A percentile compares a stretch with the other conserved stretches of the same genome.
Conservation (phyloP, 2,888 invertebrate species). For the Nomada fucata region DNA sequence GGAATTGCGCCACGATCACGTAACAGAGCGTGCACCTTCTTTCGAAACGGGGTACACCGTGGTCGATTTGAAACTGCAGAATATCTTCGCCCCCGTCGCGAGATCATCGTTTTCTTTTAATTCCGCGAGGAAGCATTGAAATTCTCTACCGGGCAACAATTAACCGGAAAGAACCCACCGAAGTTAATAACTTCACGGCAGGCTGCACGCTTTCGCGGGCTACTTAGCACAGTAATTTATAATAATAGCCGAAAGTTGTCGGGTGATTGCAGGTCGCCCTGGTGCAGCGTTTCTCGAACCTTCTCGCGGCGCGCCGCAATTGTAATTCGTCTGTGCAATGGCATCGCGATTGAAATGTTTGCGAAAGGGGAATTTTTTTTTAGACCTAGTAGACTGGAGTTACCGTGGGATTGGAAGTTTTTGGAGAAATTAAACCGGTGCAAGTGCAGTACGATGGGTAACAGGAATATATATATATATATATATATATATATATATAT, state of each 20-base stretch:
- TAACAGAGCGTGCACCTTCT: slow-evolving; percentile 20
- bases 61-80: not conserved
- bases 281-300: no score
- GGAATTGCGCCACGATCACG: slow-evolving; percentile 43
- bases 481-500: no score
- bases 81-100: not conserved
- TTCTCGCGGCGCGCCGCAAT: no score
- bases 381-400: no score
- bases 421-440: no score
- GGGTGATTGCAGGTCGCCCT: no score
- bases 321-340: no score
- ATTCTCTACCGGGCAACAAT: not conserved
- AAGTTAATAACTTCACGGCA: not conserved
- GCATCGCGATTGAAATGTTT: no score
- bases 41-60: slow-evolving; percentile 5
- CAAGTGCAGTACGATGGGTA: no score
- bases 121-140: slow-evolving; percentile 5
- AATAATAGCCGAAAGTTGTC: slow-evolving; percentile 2
- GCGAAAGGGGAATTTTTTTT: no score
- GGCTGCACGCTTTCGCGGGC: not conserved
- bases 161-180: not conserved
- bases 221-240: not conserved
- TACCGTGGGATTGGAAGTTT: no score
- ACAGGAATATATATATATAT: no score
- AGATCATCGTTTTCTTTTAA: not conserved